Base-by-base conservation (phyloP, 2,113 vertebrate species). In the Xenopus tropicalis region DNA sequence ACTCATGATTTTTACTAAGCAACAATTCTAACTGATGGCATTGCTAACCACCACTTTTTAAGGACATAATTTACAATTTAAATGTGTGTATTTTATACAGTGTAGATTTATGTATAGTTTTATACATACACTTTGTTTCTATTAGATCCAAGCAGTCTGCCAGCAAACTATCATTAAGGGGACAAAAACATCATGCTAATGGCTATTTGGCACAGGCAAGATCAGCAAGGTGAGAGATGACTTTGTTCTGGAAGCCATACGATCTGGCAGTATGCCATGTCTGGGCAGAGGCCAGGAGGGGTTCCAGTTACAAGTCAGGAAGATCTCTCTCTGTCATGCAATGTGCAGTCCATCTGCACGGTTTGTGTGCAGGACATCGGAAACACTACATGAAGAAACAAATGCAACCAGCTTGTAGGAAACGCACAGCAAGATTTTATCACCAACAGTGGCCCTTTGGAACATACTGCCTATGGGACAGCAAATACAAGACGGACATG, bases 141-240 rank as follows among this genome's bases (percentile, higher is more conserved):
- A 37, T 37, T 37, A 37, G 29, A 8, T 37, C 10, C 10, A 1
- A 9, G 29, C 29, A 37, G 29, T 8, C 29, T 37, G 29, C 29
- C 10, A 8, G 29, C 6, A 37, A 8, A 63, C 66, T 64, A 74
- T 62, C 25, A 62, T 74, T 48, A 72, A 46, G 17, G n/a, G 17
- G 43, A 22, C 71, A 43, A 24, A 6, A 48, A 56, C 64, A 37
- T 13, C 13, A 62, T 42, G 61, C 61, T 62, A 25, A 62, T 24
- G 20, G 58, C 21, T 23, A 17, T 62, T 16, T 29, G 61, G 61
- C 61, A 62, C 46, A 62, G n/a, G 25, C 14, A 22, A 29, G 62
- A 25, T 21, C 72, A 29, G 9, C 42, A 51, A 59, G 58, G 71
- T 19, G 76, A 67, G 66, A 8, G 52, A 61, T 69, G 66, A 29